phyloP scores from a whole-genome alignment of 2,797 vertebrate genomes.

The Phoxinus dragarum region DNA sequence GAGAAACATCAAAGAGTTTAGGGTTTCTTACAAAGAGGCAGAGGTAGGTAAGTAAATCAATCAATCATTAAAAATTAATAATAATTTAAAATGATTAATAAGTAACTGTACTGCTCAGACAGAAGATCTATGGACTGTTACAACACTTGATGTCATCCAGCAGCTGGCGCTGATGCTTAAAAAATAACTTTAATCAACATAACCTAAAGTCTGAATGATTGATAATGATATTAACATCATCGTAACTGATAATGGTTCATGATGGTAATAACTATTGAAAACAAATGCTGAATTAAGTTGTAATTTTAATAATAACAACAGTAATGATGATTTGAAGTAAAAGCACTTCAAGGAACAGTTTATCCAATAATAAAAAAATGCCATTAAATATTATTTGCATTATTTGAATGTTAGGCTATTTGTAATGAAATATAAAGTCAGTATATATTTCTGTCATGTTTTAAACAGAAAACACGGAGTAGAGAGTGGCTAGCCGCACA shows the following conservation, averaged over 20 bases:
- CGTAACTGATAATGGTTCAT: too few species aligned
- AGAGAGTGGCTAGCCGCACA: too few species aligned
- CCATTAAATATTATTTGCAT: background rate
- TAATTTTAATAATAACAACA: background rate
- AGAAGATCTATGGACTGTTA: background rate
- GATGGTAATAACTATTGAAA: too few species aligned
- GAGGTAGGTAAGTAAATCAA: background rate
- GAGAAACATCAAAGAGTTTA: background rate
- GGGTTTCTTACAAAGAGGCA: background rate
- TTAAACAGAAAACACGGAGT: background rate
- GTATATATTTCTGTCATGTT: background rate
- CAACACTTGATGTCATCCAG: background rate
- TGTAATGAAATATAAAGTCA: background rate
- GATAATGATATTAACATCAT: too few species aligned
- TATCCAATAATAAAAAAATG: too few species aligned
- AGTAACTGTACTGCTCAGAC: background rate
- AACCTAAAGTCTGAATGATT: background rate
- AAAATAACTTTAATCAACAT: background rate
- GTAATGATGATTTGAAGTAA: background rate
- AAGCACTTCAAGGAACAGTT: background rate
- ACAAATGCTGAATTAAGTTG: background rate
- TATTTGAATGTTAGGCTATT: background rate
- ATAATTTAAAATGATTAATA: background rate
- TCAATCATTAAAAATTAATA: background rate
- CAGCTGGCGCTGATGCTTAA: background rate